Conservation (phyloP, 2,888 invertebrate genomes). For the Buathra laborator region DNA sequence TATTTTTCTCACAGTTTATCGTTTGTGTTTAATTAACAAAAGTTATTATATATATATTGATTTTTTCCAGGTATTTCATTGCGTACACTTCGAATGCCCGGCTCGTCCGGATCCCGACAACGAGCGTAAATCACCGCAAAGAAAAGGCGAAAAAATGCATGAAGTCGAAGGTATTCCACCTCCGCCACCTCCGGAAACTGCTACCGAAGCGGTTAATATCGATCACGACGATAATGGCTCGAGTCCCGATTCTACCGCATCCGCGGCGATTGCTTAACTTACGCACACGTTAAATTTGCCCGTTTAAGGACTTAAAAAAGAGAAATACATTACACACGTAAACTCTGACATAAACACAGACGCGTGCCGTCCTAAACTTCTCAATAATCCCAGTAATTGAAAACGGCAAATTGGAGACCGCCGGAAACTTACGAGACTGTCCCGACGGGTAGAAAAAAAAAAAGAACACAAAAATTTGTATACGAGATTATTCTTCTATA, state of each 20-base stretch:
- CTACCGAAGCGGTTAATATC: slow-evolving; percentile 80
- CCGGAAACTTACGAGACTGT: slow-evolving; percentile 42
- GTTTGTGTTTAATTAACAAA: not conserved
- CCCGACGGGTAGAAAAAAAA: slow-evolving; percentile 6
- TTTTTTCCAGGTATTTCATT: slow-evolving; percentile 94
- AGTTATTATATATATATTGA: not conserved
- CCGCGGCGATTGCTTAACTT: slow-evolving; percentile 67
- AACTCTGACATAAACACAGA: not conserved
- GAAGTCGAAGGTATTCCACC: slow-evolving; percentile 57
- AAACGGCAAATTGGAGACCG: slow-evolving; percentile 16
- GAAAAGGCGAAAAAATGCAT: slow-evolving; percentile 69
- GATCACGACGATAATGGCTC: slow-evolving; percentile 78
- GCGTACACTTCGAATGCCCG: slow-evolving; percentile 99
- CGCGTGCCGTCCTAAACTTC: slow-evolving; percentile 21
- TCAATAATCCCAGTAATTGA: not conserved
- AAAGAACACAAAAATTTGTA: slow-evolving; percentile 51
- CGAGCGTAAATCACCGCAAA: slow-evolving; percentile 73
- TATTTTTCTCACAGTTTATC: not conserved
- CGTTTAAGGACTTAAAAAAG: slow-evolving; percentile 22
- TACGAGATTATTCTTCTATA: slow-evolving; percentile 52
- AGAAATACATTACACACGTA: not conserved
- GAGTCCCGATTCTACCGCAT: slow-evolving; percentile 69
- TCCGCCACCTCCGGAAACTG: slow-evolving; percentile 78
- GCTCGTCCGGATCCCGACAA: slow-evolving; percentile 86
- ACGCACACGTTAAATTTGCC: slow-evolving; percentile 11